Evolutionary conservation across 2,888 invertebrate genomes (phyloP).

Genomic region (Ectropis crepuscularia): DNA sequence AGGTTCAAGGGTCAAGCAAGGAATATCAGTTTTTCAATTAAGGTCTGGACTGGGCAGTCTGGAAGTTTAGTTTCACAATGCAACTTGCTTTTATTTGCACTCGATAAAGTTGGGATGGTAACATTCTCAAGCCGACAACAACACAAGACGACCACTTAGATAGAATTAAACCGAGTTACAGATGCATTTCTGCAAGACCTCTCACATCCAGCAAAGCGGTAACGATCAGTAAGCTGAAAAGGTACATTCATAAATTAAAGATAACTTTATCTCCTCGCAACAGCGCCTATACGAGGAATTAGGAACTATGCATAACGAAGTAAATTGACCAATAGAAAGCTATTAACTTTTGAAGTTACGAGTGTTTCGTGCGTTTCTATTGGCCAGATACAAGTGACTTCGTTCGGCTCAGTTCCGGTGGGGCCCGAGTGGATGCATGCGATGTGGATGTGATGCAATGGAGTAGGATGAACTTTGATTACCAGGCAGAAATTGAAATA

Average conservation of each 20-base stretch:
- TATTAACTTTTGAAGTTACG: background rate
- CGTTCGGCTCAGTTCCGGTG: background rate
- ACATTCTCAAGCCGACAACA: constrained; percentile 13
- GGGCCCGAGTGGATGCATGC: constrained; percentile 25
- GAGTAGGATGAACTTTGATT: constrained; percentile 28
- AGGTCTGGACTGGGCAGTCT: too few relatives aligned
- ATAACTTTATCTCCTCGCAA: constrained; percentile 22
- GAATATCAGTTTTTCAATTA: too few relatives aligned
- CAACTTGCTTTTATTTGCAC: background rate
- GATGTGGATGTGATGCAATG: constrained; percentile 36
- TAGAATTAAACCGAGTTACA: constrained; percentile 7
- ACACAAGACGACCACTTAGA: constrained; percentile 27
- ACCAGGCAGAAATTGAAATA: constrained; percentile 36
- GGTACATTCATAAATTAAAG: constrained; percentile 38
- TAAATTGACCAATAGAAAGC: background rate
- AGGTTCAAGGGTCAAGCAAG: too few relatives aligned
- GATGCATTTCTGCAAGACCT: constrained; percentile 23
- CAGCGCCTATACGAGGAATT: constrained; percentile 1
- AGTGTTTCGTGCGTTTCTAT: background rate
- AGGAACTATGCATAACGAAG: background rate
- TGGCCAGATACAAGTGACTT: background rate
- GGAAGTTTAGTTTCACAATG: too few relatives aligned
- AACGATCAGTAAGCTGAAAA: constrained; percentile 40
- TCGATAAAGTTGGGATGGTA: background rate
- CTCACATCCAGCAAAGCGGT: constrained; percentile 39